phyloP scores from a whole-genome alignment of 2,888 invertebrate genomes.

The Stenurella melanura region DNA sequence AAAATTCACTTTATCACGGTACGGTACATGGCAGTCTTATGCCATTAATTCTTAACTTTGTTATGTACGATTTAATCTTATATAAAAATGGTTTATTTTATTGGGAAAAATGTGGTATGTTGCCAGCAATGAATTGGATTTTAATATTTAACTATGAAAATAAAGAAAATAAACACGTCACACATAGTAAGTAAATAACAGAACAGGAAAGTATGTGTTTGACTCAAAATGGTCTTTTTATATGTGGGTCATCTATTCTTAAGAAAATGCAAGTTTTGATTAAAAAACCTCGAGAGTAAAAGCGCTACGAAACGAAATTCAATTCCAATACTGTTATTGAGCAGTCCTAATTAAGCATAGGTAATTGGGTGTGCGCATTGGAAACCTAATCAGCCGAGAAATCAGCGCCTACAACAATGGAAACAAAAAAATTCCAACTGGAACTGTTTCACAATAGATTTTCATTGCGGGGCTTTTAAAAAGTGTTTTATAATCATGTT shows the following conservation, averaged over 20 bases:
- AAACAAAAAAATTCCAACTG: conserved; percentile 6
- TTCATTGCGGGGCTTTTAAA: conserved; percentile 5
- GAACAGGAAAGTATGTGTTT: no score
- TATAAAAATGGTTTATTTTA: no score
- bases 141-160: no score
- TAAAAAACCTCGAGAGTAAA: conserved; percentile 22
- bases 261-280: background rate
- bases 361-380: conserved; percentile 23
- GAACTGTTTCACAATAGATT: conserved; percentile 4
- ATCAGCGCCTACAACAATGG: conserved; percentile 20
- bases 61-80: no score
- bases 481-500: conserved; percentile 1
- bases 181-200: no score
- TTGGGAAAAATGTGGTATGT: no score
- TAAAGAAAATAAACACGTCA: no score
- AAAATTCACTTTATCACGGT: no score
- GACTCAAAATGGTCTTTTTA: no score
- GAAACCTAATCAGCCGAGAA: conserved; percentile 28
- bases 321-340: conserved; percentile 16
- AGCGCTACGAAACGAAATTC: conserved; percentile 15
- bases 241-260: background rate
- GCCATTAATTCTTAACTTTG: no score
- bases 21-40: no score
- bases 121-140: no score
- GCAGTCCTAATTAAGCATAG: conserved; percentile 13